Percentiles rank a stretch among this genome's conserved stretches.
phyloP scores from a whole-genome alignment of 2,888 invertebrate genomes.

The Xestia sexstrigata region DNA sequence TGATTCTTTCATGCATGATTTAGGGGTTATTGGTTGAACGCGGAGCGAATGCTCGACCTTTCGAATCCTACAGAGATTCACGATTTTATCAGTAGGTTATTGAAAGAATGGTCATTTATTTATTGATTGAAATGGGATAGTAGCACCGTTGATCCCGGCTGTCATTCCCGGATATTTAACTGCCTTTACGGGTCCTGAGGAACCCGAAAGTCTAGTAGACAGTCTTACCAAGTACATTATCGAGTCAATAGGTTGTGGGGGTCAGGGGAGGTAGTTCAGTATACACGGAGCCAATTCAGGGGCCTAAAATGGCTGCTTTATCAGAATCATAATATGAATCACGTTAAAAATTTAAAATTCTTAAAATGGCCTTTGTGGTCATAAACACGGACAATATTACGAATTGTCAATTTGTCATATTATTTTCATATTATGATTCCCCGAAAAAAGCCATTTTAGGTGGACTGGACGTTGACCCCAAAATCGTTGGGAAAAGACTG shows the following conservation, averaged over 20 bases:
- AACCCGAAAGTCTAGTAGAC: background rate
- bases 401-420: too few relatives aligned
- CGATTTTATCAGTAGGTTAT: conserved; percentile 6
- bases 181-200: background rate
- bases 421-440: too few relatives aligned
- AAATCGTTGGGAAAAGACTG: background rate
- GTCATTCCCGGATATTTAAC: background rate
- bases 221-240: background rate
- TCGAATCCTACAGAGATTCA: background rate
- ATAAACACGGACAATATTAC: too few relatives aligned
- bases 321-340: too few relatives aligned
- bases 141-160: background rate
- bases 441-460: too few relatives aligned
- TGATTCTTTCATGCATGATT: conserved; percentile 33
- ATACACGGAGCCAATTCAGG: background rate
- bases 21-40: background rate
- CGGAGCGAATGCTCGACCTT: background rate
- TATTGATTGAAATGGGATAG: background rate
- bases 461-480: background rate
- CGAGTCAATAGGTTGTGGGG: too few relatives aligned
- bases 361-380: too few relatives aligned
- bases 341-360: too few relatives aligned
- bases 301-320: too few relatives aligned
- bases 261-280: background rate
- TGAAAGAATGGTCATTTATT: background rate